These are phyloP conservation scores for Gracilinanus agilis DNA, from an alignment of 2,113 vertebrate genomes.

Conservation along the genomic window DNA sequence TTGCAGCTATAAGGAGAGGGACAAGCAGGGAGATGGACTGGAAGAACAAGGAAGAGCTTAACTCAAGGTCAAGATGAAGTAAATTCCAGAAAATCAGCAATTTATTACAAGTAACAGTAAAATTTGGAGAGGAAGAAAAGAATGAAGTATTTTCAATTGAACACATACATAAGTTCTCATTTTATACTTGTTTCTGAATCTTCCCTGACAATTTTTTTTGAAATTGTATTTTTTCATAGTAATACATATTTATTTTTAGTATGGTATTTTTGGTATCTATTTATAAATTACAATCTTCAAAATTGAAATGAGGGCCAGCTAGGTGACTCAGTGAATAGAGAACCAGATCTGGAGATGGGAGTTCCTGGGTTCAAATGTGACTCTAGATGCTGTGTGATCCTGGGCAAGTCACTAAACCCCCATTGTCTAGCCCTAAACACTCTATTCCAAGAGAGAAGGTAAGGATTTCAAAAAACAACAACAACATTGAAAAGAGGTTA, in stretches of 20 bases:
- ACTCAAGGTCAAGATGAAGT: not conserved
- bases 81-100: not conserved
- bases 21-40: not conserved
- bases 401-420: too few relatives aligned
- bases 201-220: not conserved
- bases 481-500: too few relatives aligned
- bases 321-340: too few relatives aligned
- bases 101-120: not conserved
- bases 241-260: not conserved
- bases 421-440: too few relatives aligned
- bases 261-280: not conserved
- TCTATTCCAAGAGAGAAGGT: too few relatives aligned
- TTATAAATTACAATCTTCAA: not conserved
- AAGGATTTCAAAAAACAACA: too few relatives aligned
- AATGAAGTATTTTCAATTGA: not conserved
- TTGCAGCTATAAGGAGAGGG: not conserved
- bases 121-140: not conserved
- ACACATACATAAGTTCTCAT: not conserved
- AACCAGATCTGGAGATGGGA: too few relatives aligned
- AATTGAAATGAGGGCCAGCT: not conserved
- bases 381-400: too few relatives aligned
- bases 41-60: not conserved
- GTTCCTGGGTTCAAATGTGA: too few relatives aligned
- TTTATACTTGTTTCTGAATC: not conserved
- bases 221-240: not conserved